These are phyloP conservation scores for Hypomecis punctinalis DNA, from an alignment of 2,888 invertebrate genomes.

Conservation along the genomic window DNA sequence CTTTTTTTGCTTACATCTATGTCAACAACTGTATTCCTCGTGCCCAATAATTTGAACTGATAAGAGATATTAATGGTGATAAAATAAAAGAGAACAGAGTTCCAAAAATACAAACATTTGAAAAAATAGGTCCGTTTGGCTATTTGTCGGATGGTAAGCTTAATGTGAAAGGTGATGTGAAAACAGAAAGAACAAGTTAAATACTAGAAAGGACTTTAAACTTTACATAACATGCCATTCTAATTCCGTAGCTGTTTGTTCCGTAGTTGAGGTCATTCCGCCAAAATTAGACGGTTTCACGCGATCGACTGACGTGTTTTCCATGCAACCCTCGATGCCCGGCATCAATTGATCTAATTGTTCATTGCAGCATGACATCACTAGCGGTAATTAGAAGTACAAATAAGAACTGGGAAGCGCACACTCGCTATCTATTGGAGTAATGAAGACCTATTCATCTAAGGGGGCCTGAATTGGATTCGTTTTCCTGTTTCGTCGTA, in stretches of 20 bases:
- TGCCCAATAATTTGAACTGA: too few relatives aligned
- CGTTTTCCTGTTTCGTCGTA: conserved; percentile 24
- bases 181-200: too few relatives aligned
- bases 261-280: neutral
- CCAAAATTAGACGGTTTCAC: conserved; percentile 3
- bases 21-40: too few relatives aligned
- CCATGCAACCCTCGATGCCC: conserved; percentile 12
- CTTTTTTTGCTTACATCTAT: too few relatives aligned
- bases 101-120: too few relatives aligned
- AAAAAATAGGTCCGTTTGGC: too few relatives aligned
- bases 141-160: too few relatives aligned
- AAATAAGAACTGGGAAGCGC: conserved; percentile 49
- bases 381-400: conserved; percentile 50
- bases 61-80: too few relatives aligned
- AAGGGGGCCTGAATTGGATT: conserved; percentile 13
- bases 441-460: conserved; percentile 27
- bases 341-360: conserved; percentile 42
- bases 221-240: neutral
- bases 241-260: too few relatives aligned
- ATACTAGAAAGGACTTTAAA: too few relatives aligned
- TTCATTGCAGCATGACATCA: conserved; percentile 49
- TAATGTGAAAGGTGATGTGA: too few relatives aligned
- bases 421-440: conserved; percentile 32
- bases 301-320: conserved; percentile 37
- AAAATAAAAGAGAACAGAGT: too few relatives aligned